Evolutionary conservation across 2,113 vertebrate genomes (phyloP), one percentile per base, ranked within the genome.

Genomic region (Podarcis cretensis): DNA sequence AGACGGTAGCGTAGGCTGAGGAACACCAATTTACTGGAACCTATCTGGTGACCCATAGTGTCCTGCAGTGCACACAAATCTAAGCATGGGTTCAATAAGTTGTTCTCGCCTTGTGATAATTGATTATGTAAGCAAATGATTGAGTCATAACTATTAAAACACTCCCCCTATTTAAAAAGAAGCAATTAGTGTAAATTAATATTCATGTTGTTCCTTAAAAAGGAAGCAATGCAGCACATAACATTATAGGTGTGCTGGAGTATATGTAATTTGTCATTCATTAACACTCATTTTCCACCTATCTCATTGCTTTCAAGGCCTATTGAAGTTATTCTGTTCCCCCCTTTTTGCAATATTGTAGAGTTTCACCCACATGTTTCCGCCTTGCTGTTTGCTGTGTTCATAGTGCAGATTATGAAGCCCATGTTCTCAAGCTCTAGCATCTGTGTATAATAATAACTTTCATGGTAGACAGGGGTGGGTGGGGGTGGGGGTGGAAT

Each of bases 231-330:
- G 13, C 40, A 79, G 1, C 1, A 30, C 3, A 2, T 20, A 23
- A 2, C 77, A 1, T 80, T 84, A 0, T 79, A 37, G 37, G 85
- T 43, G 2, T 73, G 68, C 1, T 66, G 27, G 13, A 85, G 78
- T 18, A 40, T 0, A 0, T 25, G 3, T 79, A 0, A 9, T 84
- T 92, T 90, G 87, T 91, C 30, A 80, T 2, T 57, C 25, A 12
- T 80, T 92, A 83, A 82, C 81, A 32, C 10, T 48, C 21, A 5
- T 76, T 40, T 92, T 89, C 84, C 0, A 37, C 59, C 88, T 80
- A 59, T 6, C 5, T 23, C 3, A 65, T 89, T 74, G 37, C 14
- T 89, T 91, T 90, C 82, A 90, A 68, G 89, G 4, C 2, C 48
- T 8, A 2, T 27, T n/a, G 27, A 73, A 74, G 83, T 90, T 21